phyloP scores from a whole-genome alignment of 2,888 invertebrate genomes.

The Drosophila birchii region DNA sequence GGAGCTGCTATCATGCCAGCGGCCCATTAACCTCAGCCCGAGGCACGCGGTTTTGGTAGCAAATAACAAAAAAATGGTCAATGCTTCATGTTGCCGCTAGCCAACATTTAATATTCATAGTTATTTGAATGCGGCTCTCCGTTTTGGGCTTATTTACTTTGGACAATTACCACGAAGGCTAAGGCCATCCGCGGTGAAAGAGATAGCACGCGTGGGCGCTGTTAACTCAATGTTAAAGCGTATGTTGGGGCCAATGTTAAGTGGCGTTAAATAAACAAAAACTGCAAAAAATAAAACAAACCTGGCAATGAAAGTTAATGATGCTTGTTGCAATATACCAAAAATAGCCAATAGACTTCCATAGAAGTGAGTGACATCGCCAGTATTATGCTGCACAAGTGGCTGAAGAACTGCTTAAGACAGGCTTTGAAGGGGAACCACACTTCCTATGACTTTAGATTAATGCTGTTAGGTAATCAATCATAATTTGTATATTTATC shows the following conservation, averaged over 20 bases:
- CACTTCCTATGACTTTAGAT: not conserved
- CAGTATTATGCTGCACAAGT: conserved; percentile 1
- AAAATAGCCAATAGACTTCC: conserved; percentile 1
- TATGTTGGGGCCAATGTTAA: conserved; percentile 60
- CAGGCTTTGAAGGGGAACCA: not conserved
- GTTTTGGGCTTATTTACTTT: conserved; percentile 42
- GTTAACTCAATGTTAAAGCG: conserved; percentile 68
- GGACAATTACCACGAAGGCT: conserved; percentile 66
- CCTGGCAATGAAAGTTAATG: conserved; percentile 49
- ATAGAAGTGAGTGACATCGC: conserved; percentile 7
- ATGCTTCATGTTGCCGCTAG: conserved; percentile 50
- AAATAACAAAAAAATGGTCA: conserved; percentile 33
- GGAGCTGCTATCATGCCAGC: conserved; percentile 42
- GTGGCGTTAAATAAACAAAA: conserved; percentile 31
- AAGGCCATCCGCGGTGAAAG: conserved; percentile 59
- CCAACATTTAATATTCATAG: conserved; percentile 55
- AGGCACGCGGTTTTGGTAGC: conserved; percentile 15
- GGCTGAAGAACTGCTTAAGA: not conserved
- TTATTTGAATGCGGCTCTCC: conserved; percentile 47
- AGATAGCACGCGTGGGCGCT: conserved; percentile 60
- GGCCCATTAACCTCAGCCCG: conserved; percentile 56
- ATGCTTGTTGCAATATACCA: conserved; percentile 2
- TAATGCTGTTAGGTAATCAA: not conserved
- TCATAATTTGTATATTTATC: not conserved
- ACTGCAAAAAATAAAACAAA: conserved; percentile 48